Evolutionary conservation across 2,113 vertebrate genomes (phyloP).

Genomic region (Anseranas semipalmata): DNA sequence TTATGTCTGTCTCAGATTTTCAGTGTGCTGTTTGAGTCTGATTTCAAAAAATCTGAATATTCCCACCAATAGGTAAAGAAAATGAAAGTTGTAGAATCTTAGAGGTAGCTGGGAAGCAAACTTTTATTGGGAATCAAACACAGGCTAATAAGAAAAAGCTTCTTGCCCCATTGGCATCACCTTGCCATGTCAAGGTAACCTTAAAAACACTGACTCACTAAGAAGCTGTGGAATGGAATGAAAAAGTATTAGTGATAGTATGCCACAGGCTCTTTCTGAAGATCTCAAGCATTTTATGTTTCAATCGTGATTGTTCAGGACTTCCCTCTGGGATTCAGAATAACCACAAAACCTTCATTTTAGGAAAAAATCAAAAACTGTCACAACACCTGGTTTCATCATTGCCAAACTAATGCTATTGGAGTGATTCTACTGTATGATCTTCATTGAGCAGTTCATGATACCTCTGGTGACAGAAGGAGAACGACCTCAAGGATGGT

Average conservation of each 20-base stretch:
- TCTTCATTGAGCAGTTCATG: not conserved
- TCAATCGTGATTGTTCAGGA: not conserved
- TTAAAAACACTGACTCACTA: not conserved
- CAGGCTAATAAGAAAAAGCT: not conserved
- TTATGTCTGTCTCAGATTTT: not conserved
- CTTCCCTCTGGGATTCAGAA: not conserved
- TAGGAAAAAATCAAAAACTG: not conserved
- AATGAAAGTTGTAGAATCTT: not conserved
- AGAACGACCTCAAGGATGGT: not conserved
- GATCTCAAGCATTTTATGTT: not conserved
- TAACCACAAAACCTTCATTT: not conserved
- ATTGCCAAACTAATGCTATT: not conserved
- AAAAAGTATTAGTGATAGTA: not conserved
- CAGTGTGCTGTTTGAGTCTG: not conserved
- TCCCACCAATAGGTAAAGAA: not conserved
- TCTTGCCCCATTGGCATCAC: not conserved
- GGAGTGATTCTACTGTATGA: not conserved
- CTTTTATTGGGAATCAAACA: not conserved
- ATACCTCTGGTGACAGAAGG: not conserved
- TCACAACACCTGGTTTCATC: not conserved
- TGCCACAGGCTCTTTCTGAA: not conserved
- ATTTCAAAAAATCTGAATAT: not conserved
- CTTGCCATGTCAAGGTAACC: not conserved
- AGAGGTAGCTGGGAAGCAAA: not conserved
- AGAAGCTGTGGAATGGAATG: not conserved